These are phyloP conservation scores for Malthinus seriepunctatus DNA, from an alignment of 2,888 invertebrate genomes.

Conservation along the genomic window DNA sequence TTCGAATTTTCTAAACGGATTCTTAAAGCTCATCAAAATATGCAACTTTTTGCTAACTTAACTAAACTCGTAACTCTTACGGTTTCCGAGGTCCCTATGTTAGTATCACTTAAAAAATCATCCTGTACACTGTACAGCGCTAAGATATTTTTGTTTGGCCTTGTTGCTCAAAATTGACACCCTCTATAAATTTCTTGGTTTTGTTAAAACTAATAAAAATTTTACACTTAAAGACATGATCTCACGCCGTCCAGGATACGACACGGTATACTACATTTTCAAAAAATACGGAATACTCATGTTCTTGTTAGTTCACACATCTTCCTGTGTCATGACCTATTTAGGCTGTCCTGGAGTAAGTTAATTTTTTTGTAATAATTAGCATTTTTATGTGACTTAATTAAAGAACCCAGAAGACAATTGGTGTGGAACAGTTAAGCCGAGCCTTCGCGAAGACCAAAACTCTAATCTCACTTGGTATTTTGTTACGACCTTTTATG, in stretches of 20 bases:
- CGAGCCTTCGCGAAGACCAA: background rate
- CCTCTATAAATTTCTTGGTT: too few species aligned
- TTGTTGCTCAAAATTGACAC: too few species aligned
- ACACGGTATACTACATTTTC: background rate
- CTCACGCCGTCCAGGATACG: conserved; percentile 20
- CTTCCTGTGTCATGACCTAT: conserved; percentile 23
- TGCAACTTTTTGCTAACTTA: too few species aligned
- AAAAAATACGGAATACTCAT: conserved; percentile 24
- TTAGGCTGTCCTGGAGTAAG: conserved; percentile 21
- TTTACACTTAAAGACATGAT: conserved; percentile 19
- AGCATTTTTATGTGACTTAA: background rate
- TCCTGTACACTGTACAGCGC: too few species aligned
- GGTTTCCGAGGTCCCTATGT: too few species aligned
- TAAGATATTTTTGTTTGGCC: too few species aligned
- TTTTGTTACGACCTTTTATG: background rate
- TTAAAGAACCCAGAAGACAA: background rate
- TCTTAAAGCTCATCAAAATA: too few species aligned
- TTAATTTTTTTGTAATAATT: background rate
- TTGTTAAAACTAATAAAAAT: too few species aligned
- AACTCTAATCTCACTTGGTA: background rate
- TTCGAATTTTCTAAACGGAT: too few species aligned
- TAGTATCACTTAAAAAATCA: too few species aligned
- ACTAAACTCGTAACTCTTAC: too few species aligned
- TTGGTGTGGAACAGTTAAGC: background rate
- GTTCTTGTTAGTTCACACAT: conserved; percentile 25